Base-by-base conservation (phyloP, 2,797 vertebrate species). In the Pantherophis alleghaniensis region DNA sequence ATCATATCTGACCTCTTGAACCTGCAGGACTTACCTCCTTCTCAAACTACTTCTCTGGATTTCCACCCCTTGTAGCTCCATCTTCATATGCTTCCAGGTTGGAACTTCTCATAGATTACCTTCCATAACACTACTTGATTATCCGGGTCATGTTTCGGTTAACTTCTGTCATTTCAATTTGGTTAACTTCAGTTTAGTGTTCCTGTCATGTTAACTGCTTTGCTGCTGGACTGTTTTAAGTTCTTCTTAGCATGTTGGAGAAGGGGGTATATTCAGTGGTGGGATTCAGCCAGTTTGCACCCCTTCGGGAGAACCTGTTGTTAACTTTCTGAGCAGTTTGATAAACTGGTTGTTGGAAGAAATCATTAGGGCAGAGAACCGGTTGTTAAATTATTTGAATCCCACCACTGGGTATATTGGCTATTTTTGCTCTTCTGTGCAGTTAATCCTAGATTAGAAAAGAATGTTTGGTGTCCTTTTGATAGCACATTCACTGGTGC, bases 11-110 rank as follows among this genome's bases (percentile, higher is more conserved):
- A 47, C 37, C 37, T 47, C 20, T 37, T 79, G 37, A 24, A 42
- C 20, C 0, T 83, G 74, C 20, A 83, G 37, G 37, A 47, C 20
- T 12, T 47, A 24, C 20, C 74, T 83, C 20, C 74, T 9, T 83
- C 16, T 13, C 13, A 42, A 63, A 28, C 2, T 22, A 16, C 7
- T 93, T 92, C 89, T 61, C 7, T 60, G 20, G 16, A 26, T 91
- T 47, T 88, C 26, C 93, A 1, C 42, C 93, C 37, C 14, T 0
- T 0, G 37, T 13, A 74, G 63, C 55, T 90, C 13, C 66, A 94
- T 42, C 28, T 16, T 22, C 55, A 37, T 69, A 1, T 22, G 55
- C 7, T 0, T 0, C 42, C 16, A 53, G 37, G 37, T 89, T 11
- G 63, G 60, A 88, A 74, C 86, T 13, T 88, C 5, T 42, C n/a